These are phyloP conservation scores for Leucophora obtusa DNA, from an alignment of 2,888 invertebrate species.

Conservation along the genomic window DNA sequence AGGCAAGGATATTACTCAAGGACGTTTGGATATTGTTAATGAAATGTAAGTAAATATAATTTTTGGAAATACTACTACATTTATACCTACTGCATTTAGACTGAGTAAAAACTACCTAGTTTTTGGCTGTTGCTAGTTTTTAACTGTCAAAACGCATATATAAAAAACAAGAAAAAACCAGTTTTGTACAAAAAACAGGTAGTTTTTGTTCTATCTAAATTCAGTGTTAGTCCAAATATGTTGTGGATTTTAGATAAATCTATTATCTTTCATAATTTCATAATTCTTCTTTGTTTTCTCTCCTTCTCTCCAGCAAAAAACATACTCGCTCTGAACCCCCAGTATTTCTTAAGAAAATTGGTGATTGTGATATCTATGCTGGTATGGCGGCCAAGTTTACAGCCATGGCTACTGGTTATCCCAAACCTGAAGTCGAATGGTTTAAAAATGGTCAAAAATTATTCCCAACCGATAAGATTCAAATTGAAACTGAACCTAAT, in stretches of 20 bases:
- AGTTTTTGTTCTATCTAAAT: no score
- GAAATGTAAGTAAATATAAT: constrained; percentile 91
- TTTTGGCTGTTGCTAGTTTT: no score
- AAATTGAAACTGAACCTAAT: constrained; percentile 86
- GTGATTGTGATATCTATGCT: constrained; percentile 91
- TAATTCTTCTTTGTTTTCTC: neutral
- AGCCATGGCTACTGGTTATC: constrained; percentile 92
- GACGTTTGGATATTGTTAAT: constrained; percentile 87
- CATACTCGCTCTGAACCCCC: constrained; percentile 89
- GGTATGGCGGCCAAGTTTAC: constrained; percentile 95
- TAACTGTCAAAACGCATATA: no score
- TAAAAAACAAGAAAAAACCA: no score
- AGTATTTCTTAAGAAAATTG: constrained; percentile 92
- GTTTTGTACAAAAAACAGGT: no score
- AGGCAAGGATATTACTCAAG: constrained; percentile 87
- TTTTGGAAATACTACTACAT: neutral
- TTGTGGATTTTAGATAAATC: no score
- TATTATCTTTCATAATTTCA: no score
- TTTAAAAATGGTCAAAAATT: constrained; percentile 88
- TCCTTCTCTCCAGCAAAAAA: constrained; percentile 81
- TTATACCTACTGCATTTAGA: neutral
- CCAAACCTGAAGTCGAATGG: constrained; percentile 93
- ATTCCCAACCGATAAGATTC: constrained; percentile 89
- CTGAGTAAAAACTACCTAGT: no score
- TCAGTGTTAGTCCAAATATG: no score